Base-by-base conservation (phyloP, 2,113 vertebrate genomes). In the Atlantisia rogersi region DNA sequence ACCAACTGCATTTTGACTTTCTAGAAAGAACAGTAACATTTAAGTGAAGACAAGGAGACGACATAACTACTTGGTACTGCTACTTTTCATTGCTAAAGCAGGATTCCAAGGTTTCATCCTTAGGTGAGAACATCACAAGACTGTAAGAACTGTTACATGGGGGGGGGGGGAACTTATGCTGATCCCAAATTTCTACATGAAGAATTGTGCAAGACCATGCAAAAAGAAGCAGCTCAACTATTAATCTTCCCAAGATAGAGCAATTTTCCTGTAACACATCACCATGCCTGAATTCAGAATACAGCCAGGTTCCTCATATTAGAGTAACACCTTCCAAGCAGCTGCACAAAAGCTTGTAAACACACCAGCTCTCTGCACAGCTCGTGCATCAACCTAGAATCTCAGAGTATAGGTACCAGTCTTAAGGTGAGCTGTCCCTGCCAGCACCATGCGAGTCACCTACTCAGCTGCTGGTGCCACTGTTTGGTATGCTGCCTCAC, bases 1-100 rank as follows among this genome's bases (percentile, higher is more conserved):
- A 94, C 53, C 55, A 86, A 64, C 9, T 48, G 48, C 86, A 71
- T 77, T 96, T 96, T 88, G 71, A 85, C 58, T 82, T 82, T 76
- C 12, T 76, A 40, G 46, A 91, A 88, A 75, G 18, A 93, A 18
- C 87, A 88, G 86, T 50, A 90, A 68, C 40, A 65, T 87, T 85
- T 64, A 82, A 81, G 46, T 74, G 73, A 83, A 81, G 68, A 70
- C 15, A 69, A 79, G 37, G 31, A 90, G 59, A 70, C 60, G 70
- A 44, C 63, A 53, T 48, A 69, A 93, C 37, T 71, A 31, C 32
- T 65, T 52, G 6, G 60, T 82, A 42, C 21, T 90, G 56, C 71
- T 92, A 64, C 65, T 92, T 92, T 94, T 90, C 90, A 75, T 68
- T 92, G 44, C 58, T 91, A 56, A 70, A 82, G 62, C 8, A 3